Conservation (phyloP, 1,140 invertebrate genomes). For the Solenopsis fugax region DNA sequence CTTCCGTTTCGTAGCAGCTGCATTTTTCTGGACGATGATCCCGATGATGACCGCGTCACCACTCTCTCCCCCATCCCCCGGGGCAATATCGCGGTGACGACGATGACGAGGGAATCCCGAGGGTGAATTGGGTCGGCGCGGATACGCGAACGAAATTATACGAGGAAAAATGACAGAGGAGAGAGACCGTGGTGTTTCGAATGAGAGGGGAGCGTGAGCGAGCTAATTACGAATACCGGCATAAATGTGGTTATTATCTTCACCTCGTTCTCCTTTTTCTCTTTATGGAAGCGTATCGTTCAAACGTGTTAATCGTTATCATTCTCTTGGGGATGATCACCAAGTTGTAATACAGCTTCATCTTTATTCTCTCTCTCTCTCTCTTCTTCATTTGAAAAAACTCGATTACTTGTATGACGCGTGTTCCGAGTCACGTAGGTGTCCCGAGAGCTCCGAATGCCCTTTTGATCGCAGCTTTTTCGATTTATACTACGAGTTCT, state of each 20-base stretch:
- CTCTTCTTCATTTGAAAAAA: background rate
- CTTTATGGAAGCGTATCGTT: background rate
- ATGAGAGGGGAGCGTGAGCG: background rate
- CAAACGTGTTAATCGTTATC: constrained; percentile 32
- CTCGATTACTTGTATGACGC: background rate
- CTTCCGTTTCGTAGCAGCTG: background rate
- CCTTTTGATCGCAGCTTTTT: background rate
- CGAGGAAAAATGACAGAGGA: background rate
- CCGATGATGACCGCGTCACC: background rate
- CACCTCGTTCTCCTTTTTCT: background rate
- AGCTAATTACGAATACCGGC: constrained; percentile 9
- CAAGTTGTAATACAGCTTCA: background rate
- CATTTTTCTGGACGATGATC: background rate
- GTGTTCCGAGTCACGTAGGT: background rate
- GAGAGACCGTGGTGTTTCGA: background rate
- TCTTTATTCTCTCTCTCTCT: background rate
- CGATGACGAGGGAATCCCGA: background rate
- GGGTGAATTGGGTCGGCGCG: constrained; percentile 11
- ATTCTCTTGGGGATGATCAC: constrained; percentile 17
- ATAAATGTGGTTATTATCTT: background rate
- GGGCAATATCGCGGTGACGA: background rate
- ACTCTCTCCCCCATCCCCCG: no score
- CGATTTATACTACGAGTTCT: background rate
- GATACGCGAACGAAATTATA: constrained; percentile 17
- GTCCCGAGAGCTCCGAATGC: background rate